Conservation (phyloP, 1,140 invertebrate genomes). For the Ceratina australensis region DNA sequence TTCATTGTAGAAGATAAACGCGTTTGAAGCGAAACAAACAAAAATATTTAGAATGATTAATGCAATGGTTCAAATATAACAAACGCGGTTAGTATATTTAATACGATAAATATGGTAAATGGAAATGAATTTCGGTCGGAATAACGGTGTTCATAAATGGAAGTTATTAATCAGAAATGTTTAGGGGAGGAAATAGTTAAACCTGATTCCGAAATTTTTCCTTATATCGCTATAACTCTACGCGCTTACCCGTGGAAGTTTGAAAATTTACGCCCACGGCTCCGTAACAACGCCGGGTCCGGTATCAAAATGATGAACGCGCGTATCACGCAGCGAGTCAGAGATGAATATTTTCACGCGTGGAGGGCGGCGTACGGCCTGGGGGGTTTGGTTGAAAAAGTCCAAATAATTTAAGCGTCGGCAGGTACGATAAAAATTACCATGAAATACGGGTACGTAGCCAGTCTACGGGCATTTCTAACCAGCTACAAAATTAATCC, state of each 20-base stretch:
- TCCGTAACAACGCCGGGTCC: slow-evolving; percentile 18
- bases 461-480: slow-evolving; percentile 17
- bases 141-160: background rate
- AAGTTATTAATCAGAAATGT: slow-evolving; percentile 40
- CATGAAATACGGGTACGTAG: slow-evolving; percentile 15
- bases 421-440: slow-evolving; percentile 56
- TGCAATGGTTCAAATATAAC: too few species aligned
- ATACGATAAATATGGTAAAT: too few species aligned
- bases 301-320: slow-evolving; percentile 61
- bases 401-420: slow-evolving; percentile 50
- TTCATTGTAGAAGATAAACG: too few species aligned
- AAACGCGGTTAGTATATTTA: too few species aligned
- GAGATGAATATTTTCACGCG: slow-evolving; percentile 52
- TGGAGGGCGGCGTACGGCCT: background rate
- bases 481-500: slow-evolving; percentile 28
- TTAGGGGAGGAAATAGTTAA: too few species aligned
- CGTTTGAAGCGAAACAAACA: background rate
- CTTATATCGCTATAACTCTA: too few species aligned
- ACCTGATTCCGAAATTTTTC: too few species aligned
- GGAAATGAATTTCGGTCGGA: background rate
- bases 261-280: slow-evolving; percentile 47
- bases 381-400: slow-evolving; percentile 13
- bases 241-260: background rate
- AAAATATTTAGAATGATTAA: too few species aligned
- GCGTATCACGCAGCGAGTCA: slow-evolving; percentile 40